Conservation (phyloP, 2,888 invertebrate genomes). For the Tipula confusa region DNA sequence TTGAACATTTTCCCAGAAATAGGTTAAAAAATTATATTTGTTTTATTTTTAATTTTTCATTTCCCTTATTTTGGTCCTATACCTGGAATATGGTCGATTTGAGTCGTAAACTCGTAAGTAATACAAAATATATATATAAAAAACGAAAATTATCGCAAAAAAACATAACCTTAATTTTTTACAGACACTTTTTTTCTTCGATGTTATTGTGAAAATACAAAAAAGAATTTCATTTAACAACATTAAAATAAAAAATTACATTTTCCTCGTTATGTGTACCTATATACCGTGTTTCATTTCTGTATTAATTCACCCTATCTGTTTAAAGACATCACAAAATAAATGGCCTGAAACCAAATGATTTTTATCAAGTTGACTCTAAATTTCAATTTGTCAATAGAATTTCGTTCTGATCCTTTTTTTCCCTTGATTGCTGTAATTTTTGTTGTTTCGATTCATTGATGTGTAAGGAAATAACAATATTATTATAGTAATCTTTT, state of each 20-base stretch:
- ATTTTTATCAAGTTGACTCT: slow-evolving; percentile 20
- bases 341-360: not conserved
- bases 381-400: slow-evolving; percentile 16
- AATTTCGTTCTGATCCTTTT: not conserved
- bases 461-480: not conserved
- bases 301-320: not conserved
- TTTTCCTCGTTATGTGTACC: not conserved
- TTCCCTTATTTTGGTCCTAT: not conserved
- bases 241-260: not conserved
- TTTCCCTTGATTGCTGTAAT: not conserved
- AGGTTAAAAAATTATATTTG: not conserved
- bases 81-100: not conserved
- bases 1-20: slow-evolving; percentile 7
- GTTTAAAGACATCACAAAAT: not conserved
- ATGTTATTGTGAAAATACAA: not conserved
- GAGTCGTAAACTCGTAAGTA: no score
- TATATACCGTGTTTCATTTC: not conserved
- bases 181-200: not conserved
- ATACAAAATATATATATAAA: no score
- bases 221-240: not conserved
- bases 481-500: no score
- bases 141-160: not conserved
- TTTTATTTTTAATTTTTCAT: not conserved
- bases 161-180: slow-evolving; percentile 7
- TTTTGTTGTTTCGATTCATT: slow-evolving; percentile 20